Base-by-base conservation (phyloP, 2,113 vertebrate species). In the Syngnathus scovelli region DNA sequence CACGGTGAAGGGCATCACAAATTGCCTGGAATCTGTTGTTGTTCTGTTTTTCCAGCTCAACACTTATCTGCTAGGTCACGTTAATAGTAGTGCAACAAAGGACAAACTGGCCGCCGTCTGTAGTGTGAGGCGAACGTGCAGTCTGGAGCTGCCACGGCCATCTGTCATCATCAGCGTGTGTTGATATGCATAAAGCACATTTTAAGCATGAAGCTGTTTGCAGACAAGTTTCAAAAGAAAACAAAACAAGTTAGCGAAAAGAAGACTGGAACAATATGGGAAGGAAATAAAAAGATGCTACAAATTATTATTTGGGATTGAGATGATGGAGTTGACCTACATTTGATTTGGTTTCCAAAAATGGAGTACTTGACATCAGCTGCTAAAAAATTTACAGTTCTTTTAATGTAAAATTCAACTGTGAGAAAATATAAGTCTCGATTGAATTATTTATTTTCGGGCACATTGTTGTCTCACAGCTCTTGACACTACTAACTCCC, bases 81-180 rank as follows among this genome's bases (percentile, higher is more conserved):
- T 69, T 64, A 66, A 48, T 37, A 49, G 52, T 60, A 15, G 63
- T 39, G 23, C 55, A 21, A 46, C 9, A 0, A 37, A 39, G 59
- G 38, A 62, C 60, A 58, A 69, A 38, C 49, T 56, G 67, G 48
- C 64, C 37, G 12, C 51, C n/a, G 36, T 64, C 46, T 64, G 72
- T 21, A 37, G 41, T 13, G 43, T 46, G 15, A 19, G 10, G 43
- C 43, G 36, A 49, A 51, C 18, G 18, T 65, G 64, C 39, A 61
- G 54, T 41, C 71, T 61, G 38, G 15, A 36, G 58, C 23, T 36
- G 52, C 64, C 27, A 58, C 23, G 21, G 52, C 64, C 27, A 58
- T 72, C 61, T 71, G 64, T 49, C 16, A 61, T 21, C 44, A 21
- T 12, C 27, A 5, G 48, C 39, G 43, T 66, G 44, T 21, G 61